Conservation (phyloP, 2,797 vertebrate genomes). For the Poecilia gillii region DNA sequence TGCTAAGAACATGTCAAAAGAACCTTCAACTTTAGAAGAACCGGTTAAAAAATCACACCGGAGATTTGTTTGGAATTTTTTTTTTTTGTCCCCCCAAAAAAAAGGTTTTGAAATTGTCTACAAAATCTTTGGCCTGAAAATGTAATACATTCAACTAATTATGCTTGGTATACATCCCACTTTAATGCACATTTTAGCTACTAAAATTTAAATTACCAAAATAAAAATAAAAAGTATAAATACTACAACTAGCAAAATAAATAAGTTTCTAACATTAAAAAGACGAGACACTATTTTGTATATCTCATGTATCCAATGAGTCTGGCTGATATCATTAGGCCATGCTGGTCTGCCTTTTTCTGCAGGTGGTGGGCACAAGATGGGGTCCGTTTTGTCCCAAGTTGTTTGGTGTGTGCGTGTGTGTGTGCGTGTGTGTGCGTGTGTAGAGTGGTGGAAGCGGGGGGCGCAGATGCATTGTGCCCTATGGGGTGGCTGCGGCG, state of each 20-base stretch:
- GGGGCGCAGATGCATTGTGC: constrained; percentile 67
- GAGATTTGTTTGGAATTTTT: not conserved
- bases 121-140: not conserved
- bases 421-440: not conserved
- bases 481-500: constrained; percentile 71
- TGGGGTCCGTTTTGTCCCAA: constrained; percentile 65
- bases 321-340: constrained; percentile 13
- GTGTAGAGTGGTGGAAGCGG: constrained; percentile 25
- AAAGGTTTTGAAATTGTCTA: not conserved
- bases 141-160: not conserved
- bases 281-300: not conserved
- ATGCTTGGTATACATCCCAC: not conserved
- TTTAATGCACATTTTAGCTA: not conserved
- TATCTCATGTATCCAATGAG: constrained; percentile 7
- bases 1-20: not conserved
- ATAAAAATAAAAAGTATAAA: not conserved
- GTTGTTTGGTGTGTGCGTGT: constrained; percentile 39
- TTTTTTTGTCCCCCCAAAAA: not conserved
- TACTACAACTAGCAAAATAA: not conserved
- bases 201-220: not conserved
- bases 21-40: not conserved
- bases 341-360: constrained; percentile 28
- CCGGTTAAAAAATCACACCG: not conserved
- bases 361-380: constrained; percentile 62
- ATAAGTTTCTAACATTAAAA: constrained; percentile 17